These are phyloP conservation scores for Bombus picipes DNA, from an alignment of 1,140 invertebrate genomes.

Conservation along the genomic window DNA sequence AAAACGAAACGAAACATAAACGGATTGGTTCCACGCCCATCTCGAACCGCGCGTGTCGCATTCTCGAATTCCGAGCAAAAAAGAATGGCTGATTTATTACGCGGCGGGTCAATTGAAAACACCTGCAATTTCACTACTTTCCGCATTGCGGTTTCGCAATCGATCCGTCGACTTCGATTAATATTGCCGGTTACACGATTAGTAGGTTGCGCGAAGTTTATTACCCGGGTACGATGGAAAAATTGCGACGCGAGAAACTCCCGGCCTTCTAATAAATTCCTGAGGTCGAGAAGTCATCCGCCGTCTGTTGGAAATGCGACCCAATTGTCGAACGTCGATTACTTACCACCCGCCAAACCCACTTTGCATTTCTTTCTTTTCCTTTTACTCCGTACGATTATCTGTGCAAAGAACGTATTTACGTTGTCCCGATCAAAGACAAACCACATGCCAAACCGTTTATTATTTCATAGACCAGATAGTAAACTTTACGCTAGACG, in stretches of 20 bases:
- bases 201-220: constrained; percentile 51
- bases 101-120: constrained; percentile 41
- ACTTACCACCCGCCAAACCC: background rate
- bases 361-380: background rate
- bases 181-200: constrained; percentile 49
- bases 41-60: background rate
- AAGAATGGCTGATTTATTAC: constrained; percentile 35
- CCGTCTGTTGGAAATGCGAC: background rate
- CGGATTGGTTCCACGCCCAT: constrained; percentile 12
- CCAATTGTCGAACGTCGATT: constrained; percentile 29
- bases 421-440: background rate
- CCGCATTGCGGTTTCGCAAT: constrained; percentile 55
- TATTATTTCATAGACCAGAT: background rate
- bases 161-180: constrained; percentile 48
- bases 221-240: constrained; percentile 22
- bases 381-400: background rate
- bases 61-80: constrained; percentile 24
- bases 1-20: background rate
- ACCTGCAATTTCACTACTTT: constrained; percentile 44
- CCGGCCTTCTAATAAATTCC: constrained; percentile 41
- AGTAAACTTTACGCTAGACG: background rate
- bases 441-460: background rate
- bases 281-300: constrained; percentile 16
- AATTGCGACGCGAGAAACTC: constrained; percentile 21
- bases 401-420: background rate